These are phyloP conservation scores for Vidua chalybeata DNA, from an alignment of 2,113 vertebrate genomes.

Conservation along the genomic window DNA sequence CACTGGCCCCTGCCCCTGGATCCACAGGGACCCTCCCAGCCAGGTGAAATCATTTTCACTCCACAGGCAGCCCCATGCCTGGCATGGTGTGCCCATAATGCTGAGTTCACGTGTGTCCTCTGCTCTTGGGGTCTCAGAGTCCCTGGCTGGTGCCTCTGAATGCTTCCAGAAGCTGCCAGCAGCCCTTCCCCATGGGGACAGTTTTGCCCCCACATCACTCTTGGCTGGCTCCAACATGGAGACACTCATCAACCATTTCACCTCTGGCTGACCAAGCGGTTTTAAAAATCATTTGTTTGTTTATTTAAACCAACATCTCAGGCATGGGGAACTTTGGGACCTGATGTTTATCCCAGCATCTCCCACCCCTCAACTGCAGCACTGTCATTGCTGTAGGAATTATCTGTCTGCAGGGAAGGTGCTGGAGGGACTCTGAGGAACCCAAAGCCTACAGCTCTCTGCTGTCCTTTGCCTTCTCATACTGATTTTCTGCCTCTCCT, in stretches of 20 bases:
- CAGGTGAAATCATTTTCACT: neutral
- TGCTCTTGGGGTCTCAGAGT: neutral
- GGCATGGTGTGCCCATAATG: fast-evolving
- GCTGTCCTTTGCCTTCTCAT: fast-evolving
- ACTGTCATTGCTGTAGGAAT: neutral
- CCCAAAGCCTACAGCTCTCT: neutral
- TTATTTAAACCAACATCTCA: neutral
- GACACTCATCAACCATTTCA: neutral
- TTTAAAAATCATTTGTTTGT: neutral
- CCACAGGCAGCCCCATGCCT: fast-evolving
- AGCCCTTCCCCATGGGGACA: fast-evolving
- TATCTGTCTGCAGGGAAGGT: fast-evolving
- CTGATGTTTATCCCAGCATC: neutral
- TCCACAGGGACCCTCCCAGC: neutral
- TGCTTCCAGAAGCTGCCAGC: neutral
- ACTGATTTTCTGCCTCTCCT: neutral
- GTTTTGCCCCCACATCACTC: neutral
- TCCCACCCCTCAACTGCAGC: fast-evolving
- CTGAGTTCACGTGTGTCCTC: neutral
- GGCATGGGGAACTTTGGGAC: fast-evolving
- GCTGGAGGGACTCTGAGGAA: neutral
- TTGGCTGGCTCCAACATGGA: fast-evolving
- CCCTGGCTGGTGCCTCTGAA: neutral
- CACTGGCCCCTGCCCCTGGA: neutral
- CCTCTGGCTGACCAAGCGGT: neutral